Base-by-base conservation (phyloP, 2,797 vertebrate genomes). In the Chrysocyon brachyurus region DNA sequence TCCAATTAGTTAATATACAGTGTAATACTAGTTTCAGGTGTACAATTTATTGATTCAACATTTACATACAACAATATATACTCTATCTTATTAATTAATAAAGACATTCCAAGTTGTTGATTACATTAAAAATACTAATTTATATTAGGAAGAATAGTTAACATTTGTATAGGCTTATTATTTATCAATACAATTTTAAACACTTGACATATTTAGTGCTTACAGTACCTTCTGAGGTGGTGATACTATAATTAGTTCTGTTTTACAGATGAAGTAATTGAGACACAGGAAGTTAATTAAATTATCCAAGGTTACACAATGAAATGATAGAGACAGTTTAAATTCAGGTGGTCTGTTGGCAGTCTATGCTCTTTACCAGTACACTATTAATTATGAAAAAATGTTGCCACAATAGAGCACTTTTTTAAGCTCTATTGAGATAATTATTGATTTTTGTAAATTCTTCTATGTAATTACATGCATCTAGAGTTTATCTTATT, bases 281-380 rank as follows among this genome's bases (percentile, higher is more conserved):
- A 92, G 89, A 94, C 19, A 63, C n/a, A 90, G 36, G 73, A 94
- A 92, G 73, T 93, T 96, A 66, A 82, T 31, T 40, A 78, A 91
- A 24, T 93, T 87, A 82, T 52, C 19, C 68, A 79, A 66, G 40
- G 21, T 87, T 22, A 95, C 75, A 46, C 63, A 87, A 85, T 31
- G 92, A 92, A 92, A 33, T 11, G 19, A 90, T 36, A 59, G 36
- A 66, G 33, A 79, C 3, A 40, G 40, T 92, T 95, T 81, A 95
- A 91, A 90, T 78, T 90, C 54, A 36, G 54, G 24, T 63, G 56
- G 56, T 52, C 16, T 94, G 64, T 87, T 26, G 52, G 33, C 4
- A 70, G 19, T 52, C 26, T 63, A 75, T 40, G 72, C 19, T 75
- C 21, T 89, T 96, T 56, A 46, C 4, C 22, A 91, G 9, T 36